A percentile compares a stretch with the other conserved stretches of the same genome.
These are phyloP conservation scores for Mythimna impura DNA, from an alignment of 2,888 invertebrate species.

Conservation along the genomic window DNA sequence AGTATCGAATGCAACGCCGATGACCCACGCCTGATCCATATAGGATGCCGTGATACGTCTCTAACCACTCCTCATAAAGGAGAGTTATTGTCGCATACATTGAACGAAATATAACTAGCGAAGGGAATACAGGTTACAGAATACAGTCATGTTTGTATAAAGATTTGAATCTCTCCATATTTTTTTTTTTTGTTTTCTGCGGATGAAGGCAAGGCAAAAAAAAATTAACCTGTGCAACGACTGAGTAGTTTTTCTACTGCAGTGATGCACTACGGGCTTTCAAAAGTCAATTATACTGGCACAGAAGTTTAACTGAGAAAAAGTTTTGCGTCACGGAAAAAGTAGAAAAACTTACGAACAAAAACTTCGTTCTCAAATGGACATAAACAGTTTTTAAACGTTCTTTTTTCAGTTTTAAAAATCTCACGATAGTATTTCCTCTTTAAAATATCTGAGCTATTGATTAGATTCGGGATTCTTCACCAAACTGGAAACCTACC, in stretches of 20 bases:
- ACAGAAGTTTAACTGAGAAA: constrained; percentile 25
- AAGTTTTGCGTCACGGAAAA: constrained; percentile 28
- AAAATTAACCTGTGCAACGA: not conserved
- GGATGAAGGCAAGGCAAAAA: not conserved
- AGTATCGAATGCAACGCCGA: no score
- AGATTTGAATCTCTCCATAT: no score
- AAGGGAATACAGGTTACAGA: no score
- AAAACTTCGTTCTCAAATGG: constrained; percentile 23
- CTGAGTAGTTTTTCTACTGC: constrained; percentile 14
- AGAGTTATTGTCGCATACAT: no score
- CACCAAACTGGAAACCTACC: not conserved
- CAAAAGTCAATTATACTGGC: constrained; percentile 37
- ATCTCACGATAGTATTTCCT: not conserved
- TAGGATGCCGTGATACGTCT: no score
- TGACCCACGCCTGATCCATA: no score
- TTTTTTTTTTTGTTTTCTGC: no score
- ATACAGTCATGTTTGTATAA: no score
- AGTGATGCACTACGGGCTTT: constrained; percentile 25
- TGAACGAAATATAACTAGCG: no score
- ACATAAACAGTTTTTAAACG: constrained; percentile 8
- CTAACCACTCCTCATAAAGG: no score
- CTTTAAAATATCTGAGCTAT: not conserved
- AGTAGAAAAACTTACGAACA: constrained; percentile 13
- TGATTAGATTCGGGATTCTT: not conserved
- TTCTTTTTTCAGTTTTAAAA: not conserved